A percentile compares a stretch with the other conserved stretches of the same genome.
phyloP scores from a whole-genome alignment of 2,888 invertebrate genomes.

The Tenthredo livida region DNA sequence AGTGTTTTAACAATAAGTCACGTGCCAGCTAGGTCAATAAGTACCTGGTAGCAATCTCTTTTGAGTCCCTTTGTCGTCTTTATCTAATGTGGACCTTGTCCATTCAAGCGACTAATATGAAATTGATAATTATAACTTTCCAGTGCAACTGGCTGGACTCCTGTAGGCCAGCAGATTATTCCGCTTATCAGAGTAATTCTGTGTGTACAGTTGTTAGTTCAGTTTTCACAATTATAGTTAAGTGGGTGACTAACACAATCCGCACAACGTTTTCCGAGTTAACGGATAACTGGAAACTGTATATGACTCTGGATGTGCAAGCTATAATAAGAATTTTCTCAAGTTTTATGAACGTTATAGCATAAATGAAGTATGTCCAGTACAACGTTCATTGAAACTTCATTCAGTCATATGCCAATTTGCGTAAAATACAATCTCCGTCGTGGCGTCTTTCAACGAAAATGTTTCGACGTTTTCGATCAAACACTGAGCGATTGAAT shows the following conservation, averaged over 20 bases:
- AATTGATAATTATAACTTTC: not conserved
- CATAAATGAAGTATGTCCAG: not conserved
- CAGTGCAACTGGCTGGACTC: not conserved
- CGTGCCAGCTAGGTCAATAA: not conserved
- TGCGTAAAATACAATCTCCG: not conserved
- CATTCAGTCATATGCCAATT: not conserved
- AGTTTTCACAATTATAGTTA: not conserved
- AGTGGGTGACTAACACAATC: not conserved
- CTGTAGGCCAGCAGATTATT: not conserved
- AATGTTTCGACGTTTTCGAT: not conserved
- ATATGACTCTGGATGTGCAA: not conserved
- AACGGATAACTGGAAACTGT: not conserved
- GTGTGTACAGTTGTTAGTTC: not conserved
- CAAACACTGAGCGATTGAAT: conserved; percentile 9
- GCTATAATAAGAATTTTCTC: not conserved
- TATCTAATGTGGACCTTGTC: not conserved
- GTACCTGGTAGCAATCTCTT: conserved; percentile 1
- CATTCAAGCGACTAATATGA: not conserved
- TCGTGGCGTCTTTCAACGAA: too few relatives aligned
- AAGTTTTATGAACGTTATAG: not conserved
- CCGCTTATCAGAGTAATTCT: not conserved
- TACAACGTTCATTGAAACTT: not conserved
- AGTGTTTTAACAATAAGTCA: not conserved
- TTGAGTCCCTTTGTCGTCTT: not conserved
- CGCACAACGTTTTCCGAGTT: not conserved